phyloP scores from a whole-genome alignment of 2,888 invertebrate genomes.

The Notocelia uddmanniana region DNA sequence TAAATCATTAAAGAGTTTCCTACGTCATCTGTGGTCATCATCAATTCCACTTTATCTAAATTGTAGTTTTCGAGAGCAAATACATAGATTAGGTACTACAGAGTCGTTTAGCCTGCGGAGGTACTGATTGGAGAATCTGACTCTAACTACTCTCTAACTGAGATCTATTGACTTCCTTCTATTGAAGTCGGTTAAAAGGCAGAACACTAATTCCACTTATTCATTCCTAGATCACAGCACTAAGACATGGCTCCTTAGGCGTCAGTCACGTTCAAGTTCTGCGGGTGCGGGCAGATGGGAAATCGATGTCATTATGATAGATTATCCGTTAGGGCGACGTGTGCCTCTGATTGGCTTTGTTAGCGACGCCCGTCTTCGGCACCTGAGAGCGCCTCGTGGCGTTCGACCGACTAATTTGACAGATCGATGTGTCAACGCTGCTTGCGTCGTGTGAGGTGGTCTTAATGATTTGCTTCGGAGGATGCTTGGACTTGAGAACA shows the following conservation, averaged over 20 bases:
- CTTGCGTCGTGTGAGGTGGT: slow-evolving; percentile 64
- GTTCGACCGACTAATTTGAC: slow-evolving; percentile 78
- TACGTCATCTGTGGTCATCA: too few relatives aligned
- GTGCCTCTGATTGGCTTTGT: slow-evolving; percentile 82
- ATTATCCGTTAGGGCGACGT: slow-evolving; percentile 77
- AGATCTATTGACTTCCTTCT: too few relatives aligned
- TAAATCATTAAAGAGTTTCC: too few relatives aligned
- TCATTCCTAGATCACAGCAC: slow-evolving; percentile 47
- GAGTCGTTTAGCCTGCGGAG: too few relatives aligned
- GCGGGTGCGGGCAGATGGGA: slow-evolving; percentile 70
- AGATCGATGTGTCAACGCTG: slow-evolving; percentile 73
- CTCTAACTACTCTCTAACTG: too few relatives aligned
- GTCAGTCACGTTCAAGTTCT: slow-evolving; percentile 62
- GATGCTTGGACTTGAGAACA: slow-evolving; percentile 41
- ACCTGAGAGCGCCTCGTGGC: slow-evolving; percentile 70
- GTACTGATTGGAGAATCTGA: too few relatives aligned
- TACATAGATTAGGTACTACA: too few relatives aligned
- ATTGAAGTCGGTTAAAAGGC: too few relatives aligned
- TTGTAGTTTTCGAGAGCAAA: too few relatives aligned
- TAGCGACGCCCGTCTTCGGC: slow-evolving; percentile 75
- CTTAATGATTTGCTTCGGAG: slow-evolving; percentile 64
- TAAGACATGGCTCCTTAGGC: slow-evolving; percentile 65
- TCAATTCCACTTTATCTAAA: too few relatives aligned
- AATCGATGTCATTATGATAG: slow-evolving; percentile 85
- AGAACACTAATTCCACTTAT: slow-evolving; percentile 17